A percentile compares a stretch with the other conserved stretches of the same genome.
phyloP scores from a whole-genome alignment of 2,113 vertebrate species.

The Cacatua alba region DNA sequence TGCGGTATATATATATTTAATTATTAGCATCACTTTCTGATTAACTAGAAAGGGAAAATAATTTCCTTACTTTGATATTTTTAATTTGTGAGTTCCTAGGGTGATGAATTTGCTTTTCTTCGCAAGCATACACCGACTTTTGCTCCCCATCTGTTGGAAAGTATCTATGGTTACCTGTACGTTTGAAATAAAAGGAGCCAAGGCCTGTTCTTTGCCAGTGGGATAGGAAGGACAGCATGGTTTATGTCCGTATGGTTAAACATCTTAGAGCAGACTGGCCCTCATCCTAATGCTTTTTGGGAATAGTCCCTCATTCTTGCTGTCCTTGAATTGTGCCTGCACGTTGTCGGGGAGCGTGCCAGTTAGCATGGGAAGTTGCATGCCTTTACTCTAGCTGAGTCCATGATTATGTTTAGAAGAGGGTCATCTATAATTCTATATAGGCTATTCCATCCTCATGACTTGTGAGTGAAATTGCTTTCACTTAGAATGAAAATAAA shows the following conservation, averaged over 20 bases:
- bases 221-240: rapidly evolving
- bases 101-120: not conserved
- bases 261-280: not conserved
- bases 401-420: not conserved
- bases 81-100: not conserved
- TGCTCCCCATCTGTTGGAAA: not conserved
- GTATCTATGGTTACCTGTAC: not conserved
- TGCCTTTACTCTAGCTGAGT: not conserved
- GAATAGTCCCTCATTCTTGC: not conserved
- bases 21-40: not conserved
- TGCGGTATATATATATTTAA: not conserved
- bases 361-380: not conserved
- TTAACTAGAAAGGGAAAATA: not conserved
- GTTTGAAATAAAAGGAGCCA: not conserved
- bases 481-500: not conserved
- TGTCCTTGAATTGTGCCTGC: not conserved
- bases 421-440: not conserved
- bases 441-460: not conserved
- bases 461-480: not conserved
- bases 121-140: not conserved
- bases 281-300: not conserved
- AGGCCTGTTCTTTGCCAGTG: not conserved
- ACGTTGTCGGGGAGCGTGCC: not conserved
- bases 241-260: not conserved
- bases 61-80: not conserved